Base-by-base conservation (phyloP, 2,888 invertebrate genomes). In the Exephanes ischioxanthus region DNA sequence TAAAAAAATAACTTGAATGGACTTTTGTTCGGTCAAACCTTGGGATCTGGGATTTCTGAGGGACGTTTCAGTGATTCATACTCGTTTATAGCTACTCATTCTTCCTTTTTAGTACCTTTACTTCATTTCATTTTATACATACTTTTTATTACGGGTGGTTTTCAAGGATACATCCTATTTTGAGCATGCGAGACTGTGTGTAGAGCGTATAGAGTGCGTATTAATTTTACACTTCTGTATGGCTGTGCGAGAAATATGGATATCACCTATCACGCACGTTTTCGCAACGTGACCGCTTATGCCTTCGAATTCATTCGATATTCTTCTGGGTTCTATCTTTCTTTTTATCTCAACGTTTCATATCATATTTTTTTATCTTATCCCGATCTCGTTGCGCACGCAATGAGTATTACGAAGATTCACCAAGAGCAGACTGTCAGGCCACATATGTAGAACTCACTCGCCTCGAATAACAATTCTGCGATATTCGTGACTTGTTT, bases 51-150 rank as follows among this genome's bases (percentile, higher is more conserved):
- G 51, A 70, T 22, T 26, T 26, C 45, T n/a, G 48, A 51, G 51
- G 70, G 41, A 58, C 37, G 58, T 41, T 22, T 22, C 33, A 55
- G 7, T 55, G 72, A 72, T 41, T 41, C 72, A 55, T 6, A 16
- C 19, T 19, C 5, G 2, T 58, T 58, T 22, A 41, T 41, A 14
- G 3, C 41, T 41, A 7, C 37, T 72, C 9, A 37, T 26, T 72
- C 58, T 22, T 55, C 58, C 55, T 58, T 41, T 72, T 22, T 41
- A 5, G 22, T 72, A 41, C 58, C 33, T 58, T 22, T 16, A 19
- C 55, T 22, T 41, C 0, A 26, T 72, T 55, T 58, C 7, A 72
- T 55, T 41, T 55, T 41, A 41, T 58, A 55, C 33, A 37, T 30
- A 30, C 19, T 19, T 14, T 58, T 22, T 41, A 58, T 55, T 19